phyloP scores from a whole-genome alignment of 2,888 invertebrate genomes.

The Temnothorax rugatulus region DNA sequence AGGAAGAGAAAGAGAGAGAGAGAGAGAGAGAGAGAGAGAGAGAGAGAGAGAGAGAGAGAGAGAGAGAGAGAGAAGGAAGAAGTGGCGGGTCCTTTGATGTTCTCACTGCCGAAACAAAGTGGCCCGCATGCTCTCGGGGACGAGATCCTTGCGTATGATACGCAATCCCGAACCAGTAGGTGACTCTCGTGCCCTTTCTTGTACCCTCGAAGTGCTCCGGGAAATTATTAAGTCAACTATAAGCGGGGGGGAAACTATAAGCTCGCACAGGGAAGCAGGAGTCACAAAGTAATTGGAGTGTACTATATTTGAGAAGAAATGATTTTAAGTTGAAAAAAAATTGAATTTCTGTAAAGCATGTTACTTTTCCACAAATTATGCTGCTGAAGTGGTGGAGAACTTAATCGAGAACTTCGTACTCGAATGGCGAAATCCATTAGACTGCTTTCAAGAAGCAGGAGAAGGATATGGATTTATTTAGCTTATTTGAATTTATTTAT shows the following conservation, averaged over 20 bases:
- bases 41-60: too few species aligned
- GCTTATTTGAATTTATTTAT: constrained; percentile 5
- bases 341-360: background rate
- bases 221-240: constrained; percentile 47
- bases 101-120: constrained; percentile 70
- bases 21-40: too few species aligned
- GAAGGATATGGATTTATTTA: background rate
- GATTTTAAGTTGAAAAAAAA: background rate
- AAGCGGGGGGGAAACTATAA: background rate
- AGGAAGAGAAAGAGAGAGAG: background rate
- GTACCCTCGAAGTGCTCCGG: background rate
- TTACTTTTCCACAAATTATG: background rate
- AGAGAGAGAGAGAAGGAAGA: constrained; percentile 30
- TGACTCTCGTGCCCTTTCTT: constrained; percentile 29
- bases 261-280: background rate
- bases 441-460: background rate
- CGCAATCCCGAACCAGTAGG: constrained; percentile 11
- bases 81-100: constrained; percentile 81
- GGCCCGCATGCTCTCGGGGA: constrained; percentile 59
- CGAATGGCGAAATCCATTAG: background rate
- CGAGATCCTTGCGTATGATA: constrained; percentile 33
- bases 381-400: background rate
- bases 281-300: background rate
- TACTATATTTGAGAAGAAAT: constrained; percentile 15
- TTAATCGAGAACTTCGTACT: background rate